Conservation (phyloP, 2,113 vertebrate genomes). For the Phaethornis superciliosus region DNA sequence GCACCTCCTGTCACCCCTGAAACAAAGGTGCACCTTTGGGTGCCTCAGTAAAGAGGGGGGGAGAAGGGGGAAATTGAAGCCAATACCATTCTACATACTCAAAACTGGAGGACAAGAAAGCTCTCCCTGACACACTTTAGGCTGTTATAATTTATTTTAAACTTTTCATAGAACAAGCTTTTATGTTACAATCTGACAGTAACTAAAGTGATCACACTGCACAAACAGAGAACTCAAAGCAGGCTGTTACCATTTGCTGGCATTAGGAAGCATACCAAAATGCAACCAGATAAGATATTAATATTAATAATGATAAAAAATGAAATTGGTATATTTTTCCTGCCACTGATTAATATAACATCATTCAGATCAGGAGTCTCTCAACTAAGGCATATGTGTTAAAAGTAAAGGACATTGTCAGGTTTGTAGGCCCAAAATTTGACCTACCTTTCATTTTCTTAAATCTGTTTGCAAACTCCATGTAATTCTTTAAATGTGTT, state of each 20-base stretch:
- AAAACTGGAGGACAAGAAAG: not conserved
- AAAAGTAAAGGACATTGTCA: not conserved
- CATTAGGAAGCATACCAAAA: not conserved
- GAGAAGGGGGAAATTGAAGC: not conserved
- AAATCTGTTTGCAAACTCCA: slow-evolving; percentile 69
- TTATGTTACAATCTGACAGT: not conserved
- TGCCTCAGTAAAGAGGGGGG: not conserved
- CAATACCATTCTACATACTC: too few relatives aligned
- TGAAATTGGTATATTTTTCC: not conserved
- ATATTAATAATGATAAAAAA: not conserved
- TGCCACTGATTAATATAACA: not conserved
- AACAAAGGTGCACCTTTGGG: not conserved
- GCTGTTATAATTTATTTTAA: not conserved
- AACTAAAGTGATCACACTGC: not conserved
- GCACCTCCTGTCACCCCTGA: not conserved
- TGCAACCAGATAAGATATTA: not conserved
- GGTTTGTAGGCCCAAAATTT: slow-evolving; percentile 39
- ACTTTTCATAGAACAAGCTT: not conserved
- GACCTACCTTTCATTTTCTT: slow-evolving; percentile 70
- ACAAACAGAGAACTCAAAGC: not conserved
- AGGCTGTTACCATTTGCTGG: fast-evolving
- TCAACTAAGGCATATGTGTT: not conserved
- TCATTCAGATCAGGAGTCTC: not conserved
- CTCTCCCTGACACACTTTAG: not conserved
- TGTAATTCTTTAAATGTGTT: slow-evolving; percentile 59